phyloP scores from a whole-genome alignment of 2,888 invertebrate species.

The Andrena praecox region DNA sequence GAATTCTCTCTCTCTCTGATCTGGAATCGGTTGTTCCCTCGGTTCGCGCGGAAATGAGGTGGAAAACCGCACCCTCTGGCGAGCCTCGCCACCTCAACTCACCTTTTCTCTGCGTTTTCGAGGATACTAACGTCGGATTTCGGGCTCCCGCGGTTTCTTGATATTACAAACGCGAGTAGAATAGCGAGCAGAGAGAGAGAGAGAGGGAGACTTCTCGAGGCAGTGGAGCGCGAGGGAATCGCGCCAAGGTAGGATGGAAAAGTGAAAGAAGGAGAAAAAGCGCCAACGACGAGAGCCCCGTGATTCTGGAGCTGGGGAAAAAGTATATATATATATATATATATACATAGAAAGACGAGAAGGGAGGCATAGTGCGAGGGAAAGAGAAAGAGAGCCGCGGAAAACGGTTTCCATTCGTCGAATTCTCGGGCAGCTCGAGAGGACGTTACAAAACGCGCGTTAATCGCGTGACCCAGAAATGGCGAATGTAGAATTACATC shows the following conservation, averaged over 20 bases:
- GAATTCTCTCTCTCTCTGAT: conserved; percentile 57
- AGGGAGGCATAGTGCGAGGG: background rate
- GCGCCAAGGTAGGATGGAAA: conserved; percentile 40
- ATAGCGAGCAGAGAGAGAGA: conserved; percentile 56
- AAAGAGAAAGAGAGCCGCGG: conserved; percentile 26
- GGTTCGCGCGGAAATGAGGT: conserved; percentile 83
- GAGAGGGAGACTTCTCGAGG: conserved; percentile 43
- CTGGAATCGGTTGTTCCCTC: conserved; percentile 80
- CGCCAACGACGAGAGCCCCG: background rate
- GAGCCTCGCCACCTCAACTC: conserved; percentile 45
- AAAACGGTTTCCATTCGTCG: conserved; percentile 39
- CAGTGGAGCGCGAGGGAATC: conserved; percentile 64
- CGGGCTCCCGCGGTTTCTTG: conserved; percentile 75
- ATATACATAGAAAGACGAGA: background rate
- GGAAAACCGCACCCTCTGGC: conserved; percentile 81
- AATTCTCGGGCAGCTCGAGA: conserved; percentile 18
- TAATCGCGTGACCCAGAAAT: conserved; percentile 49
- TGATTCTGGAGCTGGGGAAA: background rate
- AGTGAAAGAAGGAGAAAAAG: conserved; percentile 3
- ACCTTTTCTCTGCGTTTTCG: conserved; percentile 72
- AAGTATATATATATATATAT: background rate
- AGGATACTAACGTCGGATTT: conserved; percentile 66
- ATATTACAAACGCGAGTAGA: conserved; percentile 74
- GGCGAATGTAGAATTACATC: conserved; percentile 36
- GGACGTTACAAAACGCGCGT: conserved; percentile 28